phyloP scores from a whole-genome alignment of 2,113 vertebrate genomes.

The Spilogale gracilis region DNA sequence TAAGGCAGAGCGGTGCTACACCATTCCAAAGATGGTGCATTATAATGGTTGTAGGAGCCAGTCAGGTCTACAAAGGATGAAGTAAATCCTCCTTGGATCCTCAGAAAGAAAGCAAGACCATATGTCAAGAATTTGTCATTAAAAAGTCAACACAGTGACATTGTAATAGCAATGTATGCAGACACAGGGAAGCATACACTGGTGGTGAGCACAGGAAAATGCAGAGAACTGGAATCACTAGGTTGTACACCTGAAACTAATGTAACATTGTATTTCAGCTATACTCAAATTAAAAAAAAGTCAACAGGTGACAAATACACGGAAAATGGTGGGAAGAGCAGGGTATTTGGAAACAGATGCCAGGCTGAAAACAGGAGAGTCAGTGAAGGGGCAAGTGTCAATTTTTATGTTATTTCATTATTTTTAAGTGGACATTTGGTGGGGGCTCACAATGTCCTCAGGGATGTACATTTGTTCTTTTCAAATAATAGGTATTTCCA shows the following conservation, averaged over 20 bases:
- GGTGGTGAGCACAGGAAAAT: not conserved
- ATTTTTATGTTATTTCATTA: not conserved
- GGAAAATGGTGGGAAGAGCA: not conserved
- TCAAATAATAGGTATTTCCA: constrained; percentile 25
- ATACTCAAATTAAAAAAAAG: not conserved
- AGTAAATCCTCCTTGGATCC: not conserved
- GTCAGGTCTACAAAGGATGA: not conserved
- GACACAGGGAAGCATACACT: not conserved
- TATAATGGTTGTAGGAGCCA: not conserved
- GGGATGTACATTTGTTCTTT: not conserved
- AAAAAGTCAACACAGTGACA: not conserved
- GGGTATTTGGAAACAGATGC: not conserved
- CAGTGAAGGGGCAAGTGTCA: not conserved
- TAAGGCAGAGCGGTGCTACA: not conserved
- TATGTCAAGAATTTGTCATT: constrained; percentile 24
- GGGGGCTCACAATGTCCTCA: not conserved
- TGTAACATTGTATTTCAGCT: not conserved
- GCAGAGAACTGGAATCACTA: not conserved
- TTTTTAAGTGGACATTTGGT: not conserved
- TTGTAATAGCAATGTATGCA: not conserved
- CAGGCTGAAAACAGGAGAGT: not conserved
- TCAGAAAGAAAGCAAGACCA: not conserved
- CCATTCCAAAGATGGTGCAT: not conserved
- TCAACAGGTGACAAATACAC: not conserved
- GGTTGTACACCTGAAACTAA: not conserved